phyloP scores from a whole-genome alignment of 1,140 invertebrate genomes.

The Subanguina moxae region DNA sequence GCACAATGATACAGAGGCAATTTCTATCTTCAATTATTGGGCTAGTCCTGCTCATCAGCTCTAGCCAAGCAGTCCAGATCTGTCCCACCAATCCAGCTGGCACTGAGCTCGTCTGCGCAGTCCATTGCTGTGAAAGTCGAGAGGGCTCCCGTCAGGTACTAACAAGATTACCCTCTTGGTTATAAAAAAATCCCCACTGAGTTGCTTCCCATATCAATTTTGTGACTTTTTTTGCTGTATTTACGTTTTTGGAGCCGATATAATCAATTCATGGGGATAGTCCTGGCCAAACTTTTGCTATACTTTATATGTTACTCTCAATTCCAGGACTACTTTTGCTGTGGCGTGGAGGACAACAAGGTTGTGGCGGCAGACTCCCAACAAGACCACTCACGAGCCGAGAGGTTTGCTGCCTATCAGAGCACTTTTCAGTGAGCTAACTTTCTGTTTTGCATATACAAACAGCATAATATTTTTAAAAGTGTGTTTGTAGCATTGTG shows the following conservation, averaged over 20 bases:
- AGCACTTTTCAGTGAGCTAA: constrained; percentile 29
- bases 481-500: too few relatives aligned
- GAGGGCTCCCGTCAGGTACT: constrained; percentile 23
- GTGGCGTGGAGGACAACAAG: constrained; percentile 17
- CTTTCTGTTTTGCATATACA: too few relatives aligned
- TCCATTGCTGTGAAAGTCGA: constrained; percentile 27
- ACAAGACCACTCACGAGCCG: not conserved
- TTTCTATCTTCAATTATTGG: too few relatives aligned
- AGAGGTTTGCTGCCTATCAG: constrained; percentile 26
- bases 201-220: too few relatives aligned
- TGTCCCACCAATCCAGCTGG: constrained; percentile 14
- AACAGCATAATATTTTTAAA: too few relatives aligned
- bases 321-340: constrained; percentile 34
- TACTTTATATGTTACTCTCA: not conserved
- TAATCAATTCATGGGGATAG: too few relatives aligned
- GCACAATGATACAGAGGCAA: too few relatives aligned
- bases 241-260: too few relatives aligned
- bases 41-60: too few relatives aligned
- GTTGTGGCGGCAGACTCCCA: not conserved
- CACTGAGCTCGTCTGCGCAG: constrained; percentile 21
- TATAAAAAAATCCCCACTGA: too few relatives aligned
- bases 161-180: not conserved
- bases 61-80: constrained; percentile 4
- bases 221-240: too few relatives aligned
- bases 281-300: too few relatives aligned